These are phyloP conservation scores for Epicampocera succincta DNA, from an alignment of 2,888 invertebrate genomes.

Conservation along the genomic window DNA sequence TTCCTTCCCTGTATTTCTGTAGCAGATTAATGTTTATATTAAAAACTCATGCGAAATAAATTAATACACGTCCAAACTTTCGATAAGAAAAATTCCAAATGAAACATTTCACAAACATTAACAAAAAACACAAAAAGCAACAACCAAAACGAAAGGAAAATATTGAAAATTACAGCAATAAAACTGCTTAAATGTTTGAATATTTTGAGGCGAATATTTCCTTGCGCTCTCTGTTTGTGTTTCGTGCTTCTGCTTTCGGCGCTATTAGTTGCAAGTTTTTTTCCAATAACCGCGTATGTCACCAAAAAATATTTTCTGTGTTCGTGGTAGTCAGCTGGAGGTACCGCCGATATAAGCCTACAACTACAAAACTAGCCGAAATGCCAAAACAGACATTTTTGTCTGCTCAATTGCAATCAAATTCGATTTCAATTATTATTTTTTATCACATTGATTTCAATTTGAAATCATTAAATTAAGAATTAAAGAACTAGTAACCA, in stretches of 20 bases:
- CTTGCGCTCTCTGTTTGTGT: conserved; percentile 44
- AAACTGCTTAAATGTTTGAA: conserved; percentile 34
- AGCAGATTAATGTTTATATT: neutral
- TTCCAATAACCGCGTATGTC: too few relatives aligned
- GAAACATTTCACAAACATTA: conserved; percentile 57
- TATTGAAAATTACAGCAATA: conserved; percentile 27
- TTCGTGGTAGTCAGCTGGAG: too few relatives aligned
- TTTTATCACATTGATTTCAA: too few relatives aligned
- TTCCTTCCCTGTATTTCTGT: conserved; percentile 6
- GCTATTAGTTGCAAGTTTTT: too few relatives aligned
- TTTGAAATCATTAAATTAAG: too few relatives aligned
- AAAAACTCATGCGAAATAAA: conserved; percentile 6
- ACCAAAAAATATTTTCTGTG: conserved; percentile 5
- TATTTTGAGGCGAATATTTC: conserved; percentile 24
- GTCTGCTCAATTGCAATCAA: too few relatives aligned
- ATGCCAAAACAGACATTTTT: too few relatives aligned
- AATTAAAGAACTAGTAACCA: too few relatives aligned
- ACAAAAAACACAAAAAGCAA: conserved; percentile 17
- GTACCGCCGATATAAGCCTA: too few relatives aligned
- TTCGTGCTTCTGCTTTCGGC: conserved; percentile 9
- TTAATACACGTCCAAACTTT: conserved; percentile 55
- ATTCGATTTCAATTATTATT: too few relatives aligned
- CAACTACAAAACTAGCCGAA: too few relatives aligned
- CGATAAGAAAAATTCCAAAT: conserved; percentile 58
- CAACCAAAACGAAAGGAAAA: too few relatives aligned